Percentiles rank a stretch among this genome's conserved stretches.
Conservation (phyloP, 2,888 invertebrate genomes). For the Cybosia mesomella region DNA sequence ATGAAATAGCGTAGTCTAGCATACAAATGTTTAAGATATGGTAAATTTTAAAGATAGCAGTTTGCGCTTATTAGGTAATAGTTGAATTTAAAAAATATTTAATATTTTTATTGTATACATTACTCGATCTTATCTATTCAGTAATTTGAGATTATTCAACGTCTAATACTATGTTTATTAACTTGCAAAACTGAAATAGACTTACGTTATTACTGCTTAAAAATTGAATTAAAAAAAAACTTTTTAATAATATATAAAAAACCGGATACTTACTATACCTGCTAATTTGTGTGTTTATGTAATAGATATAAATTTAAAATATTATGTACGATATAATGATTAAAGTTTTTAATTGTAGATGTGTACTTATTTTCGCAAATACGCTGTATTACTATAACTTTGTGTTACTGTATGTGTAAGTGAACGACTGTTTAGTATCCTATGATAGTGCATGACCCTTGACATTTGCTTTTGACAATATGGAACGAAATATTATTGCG, state of each 20-base stretch:
- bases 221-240: neutral
- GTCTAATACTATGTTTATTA: neutral
- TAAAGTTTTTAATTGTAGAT: constrained; percentile 37
- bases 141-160: neutral
- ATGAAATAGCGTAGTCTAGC: neutral
- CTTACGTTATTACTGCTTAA: neutral
- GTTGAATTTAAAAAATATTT: neutral
- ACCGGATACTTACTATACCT: neutral
- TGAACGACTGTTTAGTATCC: constrained; percentile 47
- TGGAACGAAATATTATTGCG: constrained; percentile 36
- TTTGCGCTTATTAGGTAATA: neutral
- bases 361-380: constrained; percentile 45
- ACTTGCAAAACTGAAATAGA: no score
- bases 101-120: neutral
- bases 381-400: constrained; percentile 38
- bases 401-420: constrained; percentile 48
- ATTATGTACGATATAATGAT: constrained; percentile 25
- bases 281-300: neutral
- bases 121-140: neutral
- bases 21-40: neutral
- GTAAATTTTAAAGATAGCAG: neutral
- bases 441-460: constrained; percentile 43
- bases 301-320: constrained; percentile 1
- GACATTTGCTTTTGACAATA: constrained; percentile 36
- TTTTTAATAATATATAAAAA: neutral